Base-by-base conservation (phyloP, 2,888 invertebrate genomes). In the Nomada ruficornis region DNA sequence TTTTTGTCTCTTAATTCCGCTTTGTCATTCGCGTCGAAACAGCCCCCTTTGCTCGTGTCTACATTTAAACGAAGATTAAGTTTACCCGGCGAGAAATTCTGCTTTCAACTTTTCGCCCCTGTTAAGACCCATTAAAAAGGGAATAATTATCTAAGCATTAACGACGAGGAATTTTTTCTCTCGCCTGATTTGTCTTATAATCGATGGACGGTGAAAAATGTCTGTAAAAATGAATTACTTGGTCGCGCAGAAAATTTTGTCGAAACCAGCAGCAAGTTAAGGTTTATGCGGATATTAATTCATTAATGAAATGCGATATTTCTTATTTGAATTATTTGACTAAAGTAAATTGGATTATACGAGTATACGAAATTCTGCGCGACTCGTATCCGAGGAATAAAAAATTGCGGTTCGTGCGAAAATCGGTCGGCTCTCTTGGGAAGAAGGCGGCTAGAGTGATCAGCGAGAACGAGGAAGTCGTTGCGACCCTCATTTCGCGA, bases 391-490 rank as follows among this genome's bases (percentile, higher is more conserved):
- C 36, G 36, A 36, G 36, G 36, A 7, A 36, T 36, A 36, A 7
- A 47, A 47, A 47, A 15, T n/a, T 29, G 57, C 15, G 64, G 50
- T 42, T 59, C 71, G 64, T 59, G 71, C 59, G 79, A 80, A 54
- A 80, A 80, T 80, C 26, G 52, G 47, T n/a, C 44, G 13, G 29
- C 15, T 50, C 42, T 72, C 65, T 62, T 59, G 52, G 65, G 15
- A 42, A 80, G 67, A 70, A 29, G 54, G 26, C 18, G 42, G 29
- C 57, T 4, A 26, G 57, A 74, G n/a, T 62, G 77, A 82, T 82
- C 83, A 82, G 67, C 71, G 83, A 76, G 83, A 76, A 82, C 83
- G 70, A 82, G 82, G 81, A 82, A 82, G 81, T 82, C 65, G 15
- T 82, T 82, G 70, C 62, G 83, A 67, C 83, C 83, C 83, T 82